Percentiles rank a stretch among this genome's conserved stretches.
phyloP scores from a whole-genome alignment of 2,797 vertebrate genomes.

The Epinephelus awoara region DNA sequence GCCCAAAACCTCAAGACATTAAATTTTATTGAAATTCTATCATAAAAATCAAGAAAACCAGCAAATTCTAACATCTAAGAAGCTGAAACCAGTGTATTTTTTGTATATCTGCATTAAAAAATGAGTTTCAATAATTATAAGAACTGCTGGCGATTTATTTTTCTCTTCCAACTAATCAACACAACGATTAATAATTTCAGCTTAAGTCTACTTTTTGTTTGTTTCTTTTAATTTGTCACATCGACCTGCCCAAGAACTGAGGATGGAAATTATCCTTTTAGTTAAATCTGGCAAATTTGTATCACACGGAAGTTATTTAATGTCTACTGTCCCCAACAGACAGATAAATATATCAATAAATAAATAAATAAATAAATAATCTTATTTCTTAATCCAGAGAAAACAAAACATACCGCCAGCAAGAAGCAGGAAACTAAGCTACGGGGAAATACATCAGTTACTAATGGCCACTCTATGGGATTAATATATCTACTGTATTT shows the following conservation, averaged over 20 bases:
- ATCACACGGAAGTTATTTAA: not conserved
- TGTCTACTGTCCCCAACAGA: not conserved
- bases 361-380: not conserved
- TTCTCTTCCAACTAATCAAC: not conserved
- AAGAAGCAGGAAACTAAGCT: not conserved
- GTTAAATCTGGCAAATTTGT: not conserved
- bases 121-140: not conserved
- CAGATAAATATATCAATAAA: not conserved
- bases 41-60: not conserved
- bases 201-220: not conserved
- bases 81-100: not conserved
- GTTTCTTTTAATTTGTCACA: not conserved
- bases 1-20: not conserved
- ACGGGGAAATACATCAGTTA: not conserved
- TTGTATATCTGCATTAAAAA: not conserved
- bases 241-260: not conserved
- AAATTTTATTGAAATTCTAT: not conserved
- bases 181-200: not conserved
- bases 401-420: not conserved
- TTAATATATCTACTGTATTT: constrained; percentile 18
- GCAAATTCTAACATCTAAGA: not conserved
- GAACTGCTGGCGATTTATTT: not conserved
- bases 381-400: constrained; percentile 1
- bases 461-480: constrained; percentile 2
- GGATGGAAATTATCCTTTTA: not conserved